Conservation (phyloP, 1,140 invertebrate genomes). For the Calephelis nemesis region DNA sequence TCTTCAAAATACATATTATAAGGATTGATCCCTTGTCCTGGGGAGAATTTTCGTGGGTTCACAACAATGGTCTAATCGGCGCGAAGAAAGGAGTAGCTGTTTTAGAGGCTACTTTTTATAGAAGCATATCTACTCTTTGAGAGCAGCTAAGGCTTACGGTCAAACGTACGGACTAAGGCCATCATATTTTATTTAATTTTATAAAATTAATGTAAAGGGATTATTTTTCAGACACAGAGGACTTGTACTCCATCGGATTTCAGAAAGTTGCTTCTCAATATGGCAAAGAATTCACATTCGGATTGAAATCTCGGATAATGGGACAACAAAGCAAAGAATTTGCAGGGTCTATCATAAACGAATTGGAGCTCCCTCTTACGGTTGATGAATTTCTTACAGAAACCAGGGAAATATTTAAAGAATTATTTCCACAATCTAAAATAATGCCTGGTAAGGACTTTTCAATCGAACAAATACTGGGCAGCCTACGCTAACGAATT, state of each 20-base stretch:
- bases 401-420: conserved; percentile 72
- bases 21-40: no score
- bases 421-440: conserved; percentile 81
- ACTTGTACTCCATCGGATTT: conserved; percentile 86
- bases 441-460: conserved; percentile 83
- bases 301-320: conserved; percentile 87
- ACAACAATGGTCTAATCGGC: no score
- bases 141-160: no score
- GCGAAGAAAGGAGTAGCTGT: no score
- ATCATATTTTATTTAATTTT: neutral
- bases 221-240: conserved; percentile 87
- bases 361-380: conserved; percentile 85
- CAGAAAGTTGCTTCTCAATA: conserved; percentile 84
- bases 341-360: conserved; percentile 82
- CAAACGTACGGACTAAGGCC: no score
- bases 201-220: conserved; percentile 1
- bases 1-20: no score
- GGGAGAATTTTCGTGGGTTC: no score
- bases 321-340: conserved; percentile 84
- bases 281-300: conserved; percentile 88
- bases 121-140: no score
- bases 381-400: conserved; percentile 82
- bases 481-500: no score
- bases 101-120: no score
- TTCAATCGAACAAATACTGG: no score